phyloP scores from a whole-genome alignment of 2,113 vertebrate species.

The Cebus imitator region DNA sequence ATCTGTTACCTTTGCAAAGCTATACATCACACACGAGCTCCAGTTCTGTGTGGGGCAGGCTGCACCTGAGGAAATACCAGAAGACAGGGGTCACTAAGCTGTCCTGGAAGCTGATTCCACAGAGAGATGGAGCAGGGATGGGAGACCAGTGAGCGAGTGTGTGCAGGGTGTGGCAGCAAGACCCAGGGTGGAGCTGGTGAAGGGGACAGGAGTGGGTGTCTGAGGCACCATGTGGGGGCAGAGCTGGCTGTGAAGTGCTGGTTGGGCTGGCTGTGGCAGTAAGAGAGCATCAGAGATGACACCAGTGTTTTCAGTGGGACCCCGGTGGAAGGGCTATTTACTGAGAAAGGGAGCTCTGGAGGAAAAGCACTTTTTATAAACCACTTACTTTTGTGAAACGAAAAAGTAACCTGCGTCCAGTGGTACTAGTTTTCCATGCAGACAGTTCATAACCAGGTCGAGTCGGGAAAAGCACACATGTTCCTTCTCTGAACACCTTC shows the following conservation, averaged over 20 bases:
- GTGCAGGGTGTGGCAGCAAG: background rate
- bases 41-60: background rate
- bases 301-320: accelerated
- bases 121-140: background rate
- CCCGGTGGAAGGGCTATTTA: background rate
- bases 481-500: background rate
- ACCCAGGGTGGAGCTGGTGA: background rate
- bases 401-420: background rate
- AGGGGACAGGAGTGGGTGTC: background rate
- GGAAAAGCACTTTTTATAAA: background rate
- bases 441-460: background rate
- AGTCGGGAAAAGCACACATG: background rate
- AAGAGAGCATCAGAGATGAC: background rate
- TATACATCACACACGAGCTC: too few species aligned
- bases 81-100: background rate
- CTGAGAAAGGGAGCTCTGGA: background rate
- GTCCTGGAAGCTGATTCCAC: background rate
- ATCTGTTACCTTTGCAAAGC: background rate
- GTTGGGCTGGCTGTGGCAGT: background rate
- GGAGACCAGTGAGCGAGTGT: background rate
- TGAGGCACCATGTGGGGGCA: too few species aligned
- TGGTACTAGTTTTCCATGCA: background rate
- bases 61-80: background rate
- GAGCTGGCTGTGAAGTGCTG: too few species aligned
- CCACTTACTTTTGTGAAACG: background rate